Conservation (phyloP, 2,888 invertebrate genomes). For the Drosophila longiperda region DNA sequence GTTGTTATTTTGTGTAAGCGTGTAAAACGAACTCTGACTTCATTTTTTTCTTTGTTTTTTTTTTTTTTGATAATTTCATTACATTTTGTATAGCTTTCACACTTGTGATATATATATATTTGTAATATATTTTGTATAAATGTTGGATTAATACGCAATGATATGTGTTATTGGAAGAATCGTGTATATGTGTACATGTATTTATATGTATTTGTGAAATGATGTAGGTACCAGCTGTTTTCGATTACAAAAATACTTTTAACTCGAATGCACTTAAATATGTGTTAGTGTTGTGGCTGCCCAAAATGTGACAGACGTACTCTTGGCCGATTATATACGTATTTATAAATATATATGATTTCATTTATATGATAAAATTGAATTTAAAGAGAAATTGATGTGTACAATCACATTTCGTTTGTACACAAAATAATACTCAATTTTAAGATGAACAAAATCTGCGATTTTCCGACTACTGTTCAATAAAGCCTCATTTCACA, state of each 20-base stretch:
- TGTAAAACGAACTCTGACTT: slow-evolving; percentile 22
- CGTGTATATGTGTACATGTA: slow-evolving; percentile 44
- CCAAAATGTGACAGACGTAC: neutral
- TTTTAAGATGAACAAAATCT: slow-evolving; percentile 11
- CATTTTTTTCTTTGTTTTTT: slow-evolving; percentile 11
- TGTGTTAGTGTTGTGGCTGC: slow-evolving; percentile 14
- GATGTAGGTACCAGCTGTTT: slow-evolving; percentile 48
- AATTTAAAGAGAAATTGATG: neutral
- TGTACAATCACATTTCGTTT: neutral
- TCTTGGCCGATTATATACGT: neutral
- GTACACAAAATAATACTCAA: slow-evolving; percentile 7
- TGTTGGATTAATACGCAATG: slow-evolving; percentile 65
- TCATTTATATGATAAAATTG: neutral
- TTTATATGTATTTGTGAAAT: slow-evolving; percentile 48
- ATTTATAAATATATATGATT: slow-evolving; percentile 4
- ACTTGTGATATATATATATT: slow-evolving; percentile 30
- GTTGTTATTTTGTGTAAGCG: slow-evolving; percentile 24
- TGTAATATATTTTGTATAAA: slow-evolving; percentile 54
- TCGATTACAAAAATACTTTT: slow-evolving; percentile 41
- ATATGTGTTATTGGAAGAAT: slow-evolving; percentile 79
- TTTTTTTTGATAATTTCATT: slow-evolving; percentile 33
- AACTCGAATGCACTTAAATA: slow-evolving; percentile 26
- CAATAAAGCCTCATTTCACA: slow-evolving; percentile 28
- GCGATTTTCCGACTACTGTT: slow-evolving; percentile 1
- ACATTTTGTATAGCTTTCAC: slow-evolving; percentile 31